Evolutionary conservation across 2,888 invertebrate species (phyloP).

Genomic region (Criorhina ranunculi): DNA sequence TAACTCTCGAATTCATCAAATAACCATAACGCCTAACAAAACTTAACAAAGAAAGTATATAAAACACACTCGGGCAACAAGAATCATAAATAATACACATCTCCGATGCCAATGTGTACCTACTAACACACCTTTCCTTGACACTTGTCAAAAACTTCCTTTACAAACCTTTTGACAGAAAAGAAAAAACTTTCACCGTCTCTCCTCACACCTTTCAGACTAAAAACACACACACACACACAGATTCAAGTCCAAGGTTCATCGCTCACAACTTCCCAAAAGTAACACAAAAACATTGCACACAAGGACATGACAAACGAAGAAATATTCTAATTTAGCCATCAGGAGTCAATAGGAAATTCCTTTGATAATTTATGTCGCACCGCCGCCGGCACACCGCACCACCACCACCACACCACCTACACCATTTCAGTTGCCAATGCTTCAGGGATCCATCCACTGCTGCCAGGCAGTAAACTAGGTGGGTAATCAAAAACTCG

Average conservation of each 20-base stretch:
- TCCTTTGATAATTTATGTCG: constrained; percentile 69
- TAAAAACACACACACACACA: constrained; percentile 12
- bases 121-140: constrained; percentile 50
- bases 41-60: constrained; percentile 9
- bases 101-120: not conserved
- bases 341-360: constrained; percentile 66
- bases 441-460: constrained; percentile 1
- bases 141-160: constrained; percentile 63
- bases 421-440: constrained; percentile 8
- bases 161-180: constrained; percentile 7
- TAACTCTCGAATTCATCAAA: constrained; percentile 38
- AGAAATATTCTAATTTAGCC: constrained; percentile 73
- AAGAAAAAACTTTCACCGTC: constrained; percentile 24
- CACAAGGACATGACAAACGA: constrained; percentile 58
- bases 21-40: constrained; percentile 29
- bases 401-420: not conserved
- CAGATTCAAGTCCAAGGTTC: not conserved
- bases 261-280: constrained; percentile 19
- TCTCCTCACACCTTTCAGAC: not conserved
- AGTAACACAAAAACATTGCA: constrained; percentile 18
- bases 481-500: constrained; percentile 70
- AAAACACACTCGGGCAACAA: constrained; percentile 28
- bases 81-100: constrained; percentile 50
- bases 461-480: constrained; percentile 12
- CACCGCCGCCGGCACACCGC: constrained; percentile 3